These are phyloP conservation scores for Buphagus erythrorhynchus DNA, from an alignment of 2,797 vertebrate species.

Conservation along the genomic window DNA sequence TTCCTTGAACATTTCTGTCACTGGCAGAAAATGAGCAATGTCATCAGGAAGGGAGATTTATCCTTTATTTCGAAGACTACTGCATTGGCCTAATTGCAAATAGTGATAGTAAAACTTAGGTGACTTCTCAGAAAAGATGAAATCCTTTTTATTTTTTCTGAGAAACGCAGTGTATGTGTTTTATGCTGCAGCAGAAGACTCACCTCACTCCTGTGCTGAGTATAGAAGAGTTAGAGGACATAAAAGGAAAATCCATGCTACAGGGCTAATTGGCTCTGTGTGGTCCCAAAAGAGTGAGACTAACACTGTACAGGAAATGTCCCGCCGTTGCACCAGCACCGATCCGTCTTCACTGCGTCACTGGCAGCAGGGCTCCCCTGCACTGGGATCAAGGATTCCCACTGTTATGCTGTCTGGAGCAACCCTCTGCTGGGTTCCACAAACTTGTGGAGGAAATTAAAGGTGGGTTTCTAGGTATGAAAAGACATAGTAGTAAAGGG, in stretches of 20 bases:
- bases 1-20: not conserved
- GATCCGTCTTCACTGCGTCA: accelerated
- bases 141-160: not conserved
- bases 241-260: not conserved
- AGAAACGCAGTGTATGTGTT: not conserved
- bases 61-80: not conserved
- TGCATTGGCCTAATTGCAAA: not conserved
- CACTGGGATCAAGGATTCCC: not conserved
- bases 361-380: not conserved
- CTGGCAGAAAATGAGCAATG: not conserved
- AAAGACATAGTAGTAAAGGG: not conserved
- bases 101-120: not conserved
- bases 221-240: not conserved
- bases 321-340: accelerated
- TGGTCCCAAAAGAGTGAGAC: not conserved
- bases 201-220: not conserved
- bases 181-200: not conserved
- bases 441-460: not conserved
- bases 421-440: not conserved
- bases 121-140: not conserved
- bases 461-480: not conserved
- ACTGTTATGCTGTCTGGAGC: not conserved
- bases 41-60: not conserved
- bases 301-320: not conserved
- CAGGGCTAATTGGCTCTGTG: not conserved